Evolutionary conservation across 2,888 invertebrate species (phyloP), one percentile per base, ranked within the genome.

Genomic region (Stenolophus ochropezus): DNA sequence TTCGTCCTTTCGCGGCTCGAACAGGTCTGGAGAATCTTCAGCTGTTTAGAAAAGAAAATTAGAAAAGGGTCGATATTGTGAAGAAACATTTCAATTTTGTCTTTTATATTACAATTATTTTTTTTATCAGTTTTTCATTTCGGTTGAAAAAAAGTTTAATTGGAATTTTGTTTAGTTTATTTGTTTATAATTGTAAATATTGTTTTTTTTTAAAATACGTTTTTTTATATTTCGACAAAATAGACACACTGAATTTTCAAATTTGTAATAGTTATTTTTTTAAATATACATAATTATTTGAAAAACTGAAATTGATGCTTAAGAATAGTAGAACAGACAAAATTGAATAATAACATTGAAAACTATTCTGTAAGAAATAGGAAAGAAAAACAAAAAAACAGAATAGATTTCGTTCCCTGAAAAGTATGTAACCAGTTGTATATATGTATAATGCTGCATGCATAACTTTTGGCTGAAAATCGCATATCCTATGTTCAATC

Each of bases 1-100:
- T 89, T 95, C 95, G 86, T 96, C 94, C 25, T 91, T 90, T 27
- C 91, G 90, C 27, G 95, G 95, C 74, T 93, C 93, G 73, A 91
- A 91, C 82, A 93, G 90, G 51, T 92, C 90, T 83, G 92, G 90
- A 14, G 92, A 91, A 85, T 94, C 94, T 86, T 92, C 86, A 87
- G 89, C 94, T 94, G 90, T 21, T 21, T n/a, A n/a, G n/a, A n/a
- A n/a, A n/a, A n/a, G n/a, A n/a, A n/a, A n/a, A n/a, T n/a, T n/a
- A n/a, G n/a, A n/a, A n/a, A n/a, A n/a, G n/a, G n/a, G n/a, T n/a
- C n/a, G n/a, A n/a, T n/a, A n/a, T n/a, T n/a, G n/a, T n/a, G n/a
- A n/a, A n/a, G n/a, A n/a, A n/a, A n/a, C n/a, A n/a, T 69, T 69
- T 69, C 33, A 69, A 69, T 27, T 18, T 69, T 69, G 33, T 18